Evolutionary conservation across 2,797 vertebrate genomes (phyloP), one percentile per base, ranked within the genome.

Genomic region (Tenualosa ilisha): DNA sequence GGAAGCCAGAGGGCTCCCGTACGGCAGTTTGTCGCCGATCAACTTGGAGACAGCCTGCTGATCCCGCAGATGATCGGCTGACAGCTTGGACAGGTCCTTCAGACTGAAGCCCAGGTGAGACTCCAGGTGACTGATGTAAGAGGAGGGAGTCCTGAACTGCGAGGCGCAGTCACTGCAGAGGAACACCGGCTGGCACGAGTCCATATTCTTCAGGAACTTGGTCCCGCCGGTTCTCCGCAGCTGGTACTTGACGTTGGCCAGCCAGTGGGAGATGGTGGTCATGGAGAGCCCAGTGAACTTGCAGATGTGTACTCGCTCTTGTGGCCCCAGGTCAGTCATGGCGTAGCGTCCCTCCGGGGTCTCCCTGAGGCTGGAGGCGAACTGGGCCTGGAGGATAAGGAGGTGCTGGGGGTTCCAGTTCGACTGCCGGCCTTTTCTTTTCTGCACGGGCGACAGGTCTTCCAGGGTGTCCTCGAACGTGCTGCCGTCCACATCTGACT

Each of bases 241-340:
- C 93, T 99, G 98, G 94, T 99, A 99, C 94, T 99, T 99, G 88
- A 99, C 98, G 91, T 99, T 99, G 95, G 98, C 98, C 96, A 99
- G 96, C 98, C 98, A 99, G 96, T 99, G 98, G 93, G 98, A 99
- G 95, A 99, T 99, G 92, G 98, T 99, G 93, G 98, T 99, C 98
- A 99, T 99, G 89, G 98, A 99, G 87, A 99, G 98, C 93, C 98
- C 98, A 51, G 98, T 99, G 94, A 99, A 99, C 96, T 99, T 99
- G 94, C 98, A 99, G 94, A 99, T 98, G 94, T 99, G 97, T 91
- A 99, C 97, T 87, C 98, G 96, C 93, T 99, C 98, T 93, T 99
- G 98, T 6, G 98, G 97, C 88, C 97, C 97, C 84, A 99, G 94
- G 96, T 99, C 98, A 82, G 94, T 97, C 93, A 99, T 96, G 85